Evolutionary conservation across 2,888 invertebrate species (phyloP).

Genomic region (Phyto melanocephala): DNA sequence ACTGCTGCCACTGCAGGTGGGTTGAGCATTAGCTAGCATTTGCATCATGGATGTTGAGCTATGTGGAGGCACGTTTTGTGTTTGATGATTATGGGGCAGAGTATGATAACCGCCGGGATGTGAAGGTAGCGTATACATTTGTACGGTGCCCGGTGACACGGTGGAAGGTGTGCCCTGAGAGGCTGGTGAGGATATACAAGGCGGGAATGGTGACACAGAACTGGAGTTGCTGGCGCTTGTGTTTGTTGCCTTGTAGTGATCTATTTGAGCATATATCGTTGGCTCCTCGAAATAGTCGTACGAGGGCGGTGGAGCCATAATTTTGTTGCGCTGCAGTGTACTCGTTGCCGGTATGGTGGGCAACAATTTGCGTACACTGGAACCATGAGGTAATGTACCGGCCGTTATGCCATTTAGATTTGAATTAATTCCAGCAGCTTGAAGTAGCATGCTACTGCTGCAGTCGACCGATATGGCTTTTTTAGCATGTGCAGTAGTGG

Average conservation of each 20-base stretch:
- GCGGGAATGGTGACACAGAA: slow-evolving; percentile 78
- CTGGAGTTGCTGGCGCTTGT: slow-evolving; percentile 67
- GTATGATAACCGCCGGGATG: slow-evolving; percentile 78
- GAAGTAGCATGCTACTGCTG: slow-evolving; percentile 69
- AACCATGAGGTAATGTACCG: slow-evolving; percentile 74
- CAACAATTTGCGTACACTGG: slow-evolving; percentile 75
- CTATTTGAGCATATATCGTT: slow-evolving; percentile 87
- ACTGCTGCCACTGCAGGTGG: slow-evolving; percentile 51
- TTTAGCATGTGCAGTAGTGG: slow-evolving; percentile 63
- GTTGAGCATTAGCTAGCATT: slow-evolving; percentile 70
- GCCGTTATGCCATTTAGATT: slow-evolving; percentile 45
- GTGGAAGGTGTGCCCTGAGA: slow-evolving; percentile 78
- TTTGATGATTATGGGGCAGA: slow-evolving; percentile 77
- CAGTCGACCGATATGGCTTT: slow-evolving; percentile 70
- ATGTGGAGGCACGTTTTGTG: slow-evolving; percentile 70
- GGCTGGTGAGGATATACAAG: slow-evolving; percentile 79
- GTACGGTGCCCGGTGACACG: slow-evolving; percentile 77
- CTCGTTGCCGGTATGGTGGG: slow-evolving; percentile 74
- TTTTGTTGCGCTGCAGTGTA: slow-evolving; percentile 76
- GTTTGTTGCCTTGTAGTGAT: slow-evolving; percentile 80
- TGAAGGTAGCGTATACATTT: slow-evolving; percentile 77
- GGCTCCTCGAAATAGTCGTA: slow-evolving; percentile 82
- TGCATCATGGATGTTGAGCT: slow-evolving; percentile 75
- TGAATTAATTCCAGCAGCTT: slow-evolving; percentile 67
- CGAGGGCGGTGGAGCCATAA: slow-evolving; percentile 74